Evolutionary conservation across 2,888 invertebrate species (phyloP).

Genomic region (Synergus japonicus): DNA sequence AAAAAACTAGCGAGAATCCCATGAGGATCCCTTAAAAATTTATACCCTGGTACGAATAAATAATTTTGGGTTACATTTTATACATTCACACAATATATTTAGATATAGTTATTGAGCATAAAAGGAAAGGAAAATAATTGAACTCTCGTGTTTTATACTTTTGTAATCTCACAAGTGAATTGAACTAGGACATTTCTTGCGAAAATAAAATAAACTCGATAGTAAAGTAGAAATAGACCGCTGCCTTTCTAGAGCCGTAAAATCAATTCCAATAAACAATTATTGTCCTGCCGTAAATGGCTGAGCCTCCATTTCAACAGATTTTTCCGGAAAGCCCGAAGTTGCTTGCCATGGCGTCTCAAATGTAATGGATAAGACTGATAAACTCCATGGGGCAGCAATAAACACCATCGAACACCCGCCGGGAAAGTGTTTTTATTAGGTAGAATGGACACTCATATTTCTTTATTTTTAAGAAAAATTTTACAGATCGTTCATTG

Average conservation of each 20-base stretch:
- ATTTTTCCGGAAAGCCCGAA: slow-evolving; percentile 31
- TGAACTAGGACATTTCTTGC: not conserved
- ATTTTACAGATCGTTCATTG: not conserved
- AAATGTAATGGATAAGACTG: slow-evolving; percentile 65
- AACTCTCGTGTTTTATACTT: not conserved
- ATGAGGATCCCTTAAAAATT: too few species aligned
- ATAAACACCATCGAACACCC: slow-evolving; percentile 67
- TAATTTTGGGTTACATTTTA: too few species aligned
- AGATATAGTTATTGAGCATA: too few species aligned
- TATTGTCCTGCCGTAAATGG: slow-evolving; percentile 26
- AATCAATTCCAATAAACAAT: slow-evolving; percentile 29
- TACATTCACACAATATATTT: too few species aligned
- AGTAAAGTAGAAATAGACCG: slow-evolving; percentile 24
- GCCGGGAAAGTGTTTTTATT: slow-evolving; percentile 28
- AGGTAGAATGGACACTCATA: not conserved
- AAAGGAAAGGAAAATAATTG: not conserved
- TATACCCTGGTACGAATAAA: too few species aligned
- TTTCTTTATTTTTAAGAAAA: not conserved
- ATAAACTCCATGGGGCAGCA: slow-evolving; percentile 65
- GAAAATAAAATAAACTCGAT: slow-evolving; percentile 19
- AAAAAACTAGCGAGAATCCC: too few species aligned
- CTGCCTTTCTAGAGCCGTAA: slow-evolving; percentile 20
- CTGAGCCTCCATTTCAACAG: not conserved
- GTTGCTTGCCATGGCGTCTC: slow-evolving; percentile 3
- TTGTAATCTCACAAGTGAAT: not conserved